These are phyloP conservation scores for Cotesia congregata DNA, from an alignment of 2,888 invertebrate species.

Conservation along the genomic window DNA sequence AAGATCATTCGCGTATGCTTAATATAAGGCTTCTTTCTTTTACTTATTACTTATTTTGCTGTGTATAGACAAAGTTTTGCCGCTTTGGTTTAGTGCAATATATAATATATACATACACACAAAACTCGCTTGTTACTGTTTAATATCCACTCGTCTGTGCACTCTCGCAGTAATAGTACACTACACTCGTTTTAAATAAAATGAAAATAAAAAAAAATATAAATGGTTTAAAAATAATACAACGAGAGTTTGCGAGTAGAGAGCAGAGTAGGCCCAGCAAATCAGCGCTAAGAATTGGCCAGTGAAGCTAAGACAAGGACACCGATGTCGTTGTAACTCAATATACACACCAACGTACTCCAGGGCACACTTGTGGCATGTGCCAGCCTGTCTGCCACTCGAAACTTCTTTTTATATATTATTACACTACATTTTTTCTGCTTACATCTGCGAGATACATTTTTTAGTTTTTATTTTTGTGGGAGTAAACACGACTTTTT, in stretches of 20 bases:
- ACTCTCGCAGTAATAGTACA: constrained; percentile 56
- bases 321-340: constrained; percentile 47
- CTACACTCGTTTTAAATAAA: constrained; percentile 53
- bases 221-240: constrained; percentile 33
- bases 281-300: constrained; percentile 50
- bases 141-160: neutral
- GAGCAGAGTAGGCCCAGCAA: neutral
- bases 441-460: neutral
- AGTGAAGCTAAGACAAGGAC: constrained; percentile 60
- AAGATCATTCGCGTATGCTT: constrained; percentile 39
- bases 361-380: constrained; percentile 67
- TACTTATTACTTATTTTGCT: too few species aligned
- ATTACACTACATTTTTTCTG: constrained; percentile 4
- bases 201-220: constrained; percentile 42
- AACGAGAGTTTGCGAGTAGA: neutral
- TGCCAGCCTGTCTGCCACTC: constrained; percentile 53
- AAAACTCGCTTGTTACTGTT: neutral
- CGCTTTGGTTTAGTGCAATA: constrained; percentile 10
- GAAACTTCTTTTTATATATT: constrained; percentile 29
- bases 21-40: constrained; percentile 24
- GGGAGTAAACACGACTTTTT: too few species aligned
- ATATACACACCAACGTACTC: neutral
- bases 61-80: neutral
- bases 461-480: too few species aligned
- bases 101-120: constrained; percentile 11